Percentiles rank a stretch among this genome's conserved stretches.
These are phyloP conservation scores for Oriolus oriolus DNA, from an alignment of 2,113 vertebrate species.

Conservation along the genomic window DNA sequence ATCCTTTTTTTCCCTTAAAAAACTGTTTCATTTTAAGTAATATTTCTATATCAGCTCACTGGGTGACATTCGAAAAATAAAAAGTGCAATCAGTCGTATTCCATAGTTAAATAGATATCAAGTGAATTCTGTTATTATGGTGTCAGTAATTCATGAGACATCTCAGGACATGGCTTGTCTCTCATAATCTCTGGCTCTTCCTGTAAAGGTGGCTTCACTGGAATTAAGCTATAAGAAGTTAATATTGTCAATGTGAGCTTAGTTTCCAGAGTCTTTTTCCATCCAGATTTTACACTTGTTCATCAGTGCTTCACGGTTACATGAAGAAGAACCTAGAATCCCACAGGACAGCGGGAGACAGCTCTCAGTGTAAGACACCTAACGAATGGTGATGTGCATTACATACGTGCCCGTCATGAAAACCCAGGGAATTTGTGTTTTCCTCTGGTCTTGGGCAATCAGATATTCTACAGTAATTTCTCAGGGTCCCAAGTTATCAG, in stretches of 20 bases:
- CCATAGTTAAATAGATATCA: neutral
- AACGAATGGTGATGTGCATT: neutral
- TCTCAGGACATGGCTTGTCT: neutral
- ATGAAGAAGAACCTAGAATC: neutral
- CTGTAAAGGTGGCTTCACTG: neutral
- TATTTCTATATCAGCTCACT: neutral
- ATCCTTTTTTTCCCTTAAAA: neutral
- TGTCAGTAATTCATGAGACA: neutral
- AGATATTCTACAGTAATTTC: neutral
- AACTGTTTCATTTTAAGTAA: neutral
- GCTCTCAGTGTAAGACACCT: neutral
- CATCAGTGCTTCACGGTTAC: neutral
- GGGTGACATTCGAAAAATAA: neutral
- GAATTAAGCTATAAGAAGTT: neutral
- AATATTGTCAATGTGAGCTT: neutral
- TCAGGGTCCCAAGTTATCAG: neutral
- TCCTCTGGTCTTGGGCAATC: neutral
- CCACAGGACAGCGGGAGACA: accelerated
- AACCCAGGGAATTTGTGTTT: neutral
- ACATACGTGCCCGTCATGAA: accelerated
- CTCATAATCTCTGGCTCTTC: neutral
- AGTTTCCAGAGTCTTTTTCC: neutral
- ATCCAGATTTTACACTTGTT: neutral
- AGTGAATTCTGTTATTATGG: neutral
- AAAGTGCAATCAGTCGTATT: neutral